phyloP scores from a whole-genome alignment of 1,140 invertebrate genomes.

The Drosophila tropicalis region DNA sequence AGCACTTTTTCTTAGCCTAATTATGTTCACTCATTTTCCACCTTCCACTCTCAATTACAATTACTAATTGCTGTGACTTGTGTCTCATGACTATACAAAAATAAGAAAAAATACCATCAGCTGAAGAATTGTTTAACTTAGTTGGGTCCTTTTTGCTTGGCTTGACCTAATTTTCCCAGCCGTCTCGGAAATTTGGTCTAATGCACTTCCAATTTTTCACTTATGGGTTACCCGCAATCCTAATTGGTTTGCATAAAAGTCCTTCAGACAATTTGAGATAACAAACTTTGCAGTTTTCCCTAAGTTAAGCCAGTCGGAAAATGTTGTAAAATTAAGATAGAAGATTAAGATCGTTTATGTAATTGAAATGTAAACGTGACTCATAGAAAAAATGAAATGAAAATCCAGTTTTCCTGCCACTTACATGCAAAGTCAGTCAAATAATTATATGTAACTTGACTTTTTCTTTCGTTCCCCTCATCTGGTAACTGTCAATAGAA shows the following conservation, averaged over 20 bases:
- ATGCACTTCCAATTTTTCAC: constrained; percentile 43
- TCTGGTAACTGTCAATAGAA: constrained; percentile 22
- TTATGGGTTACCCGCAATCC: neutral
- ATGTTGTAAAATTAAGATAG: neutral
- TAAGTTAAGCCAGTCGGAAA: neutral
- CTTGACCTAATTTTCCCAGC: constrained; percentile 47
- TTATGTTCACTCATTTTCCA: constrained; percentile 46
- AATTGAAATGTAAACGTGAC: constrained; percentile 63
- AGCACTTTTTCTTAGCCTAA: constrained; percentile 32
- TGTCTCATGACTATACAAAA: constrained; percentile 16
- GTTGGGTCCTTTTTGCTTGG: constrained; percentile 15
- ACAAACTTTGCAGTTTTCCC: neutral
- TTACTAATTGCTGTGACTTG: constrained; percentile 46
- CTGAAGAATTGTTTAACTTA: neutral
- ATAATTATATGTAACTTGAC: constrained; percentile 35
- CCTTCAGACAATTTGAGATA: constrained; percentile 5
- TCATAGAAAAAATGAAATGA: neutral
- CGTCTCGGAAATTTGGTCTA: constrained; percentile 41
- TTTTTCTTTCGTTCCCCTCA: constrained; percentile 8
- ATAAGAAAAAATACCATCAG: constrained; percentile 26
- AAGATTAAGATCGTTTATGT: constrained; percentile 22
- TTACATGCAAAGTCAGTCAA: constrained; percentile 56
- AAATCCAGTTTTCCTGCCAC: constrained; percentile 18
- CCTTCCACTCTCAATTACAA: constrained; percentile 28
- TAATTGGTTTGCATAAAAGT: constrained; percentile 63